Evolutionary conservation across 2,888 invertebrate species (phyloP), one percentile per base, ranked within the genome.

Genomic region (Nomada ruficornis): DNA sequence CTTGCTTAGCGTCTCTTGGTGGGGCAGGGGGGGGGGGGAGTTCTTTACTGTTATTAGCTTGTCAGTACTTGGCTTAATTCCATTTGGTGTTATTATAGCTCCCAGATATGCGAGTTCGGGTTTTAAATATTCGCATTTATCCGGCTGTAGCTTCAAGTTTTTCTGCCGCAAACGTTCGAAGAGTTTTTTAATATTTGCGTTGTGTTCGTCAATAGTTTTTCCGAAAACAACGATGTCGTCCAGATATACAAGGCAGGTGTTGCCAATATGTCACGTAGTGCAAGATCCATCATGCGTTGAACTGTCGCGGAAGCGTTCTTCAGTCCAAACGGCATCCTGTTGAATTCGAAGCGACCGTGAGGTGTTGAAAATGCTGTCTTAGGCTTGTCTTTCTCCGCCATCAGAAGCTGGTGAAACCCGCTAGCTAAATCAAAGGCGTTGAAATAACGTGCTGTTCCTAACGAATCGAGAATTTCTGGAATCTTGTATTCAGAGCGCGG

Each of bases 291-390:
- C 23, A 60, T 44, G 2, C 64, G 18, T 9, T 77, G 72, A 2
- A 75, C 71, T 2, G 71, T 75, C 0, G 75, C 75, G 0, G 67
- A 71, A 0, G 80, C 74, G 18, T 74, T 80, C 13, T 54, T 70
- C 11, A 71, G 47, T 0, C 75, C 75, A 23, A 80, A 75, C 10
- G 75, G 67, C 75, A 80, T 75, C 11, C 74, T 64, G 3, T 23
- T 52, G 18, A 36, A 80, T 11, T 80, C 57, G 13, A 59, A 80
- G 9, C 70, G 70, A 2, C 79, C 79, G 1, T 20, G 20, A 2
- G 65, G 70, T 10, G 80, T n/a, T 75, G 60, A 64, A 18, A 75
- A 80, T 20, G 71, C 67, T 0, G 75, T 71, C 10, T 68, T 67
- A 18, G 50, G 9, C 3, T 65, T 62, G 20, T 47, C 47, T 10